Percentiles rank a stretch among this genome's conserved stretches.
Conservation (phyloP, 2,888 invertebrate genomes). For the Gnatocerus cornutus region DNA sequence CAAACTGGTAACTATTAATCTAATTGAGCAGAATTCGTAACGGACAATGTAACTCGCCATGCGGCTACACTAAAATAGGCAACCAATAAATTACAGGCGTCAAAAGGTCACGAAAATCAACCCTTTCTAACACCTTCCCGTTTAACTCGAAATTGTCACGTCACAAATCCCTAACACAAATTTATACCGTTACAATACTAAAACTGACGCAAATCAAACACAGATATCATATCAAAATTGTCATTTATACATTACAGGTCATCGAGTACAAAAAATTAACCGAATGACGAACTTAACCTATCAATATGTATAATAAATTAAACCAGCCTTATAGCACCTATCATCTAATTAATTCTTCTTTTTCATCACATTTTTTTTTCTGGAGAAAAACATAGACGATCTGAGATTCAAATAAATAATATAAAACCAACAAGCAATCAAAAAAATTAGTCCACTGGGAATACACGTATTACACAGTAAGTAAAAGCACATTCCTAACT, state of each 20-base stretch:
- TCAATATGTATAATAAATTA: slow-evolving; percentile 12
- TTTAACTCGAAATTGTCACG: too few species aligned
- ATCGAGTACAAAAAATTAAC: not conserved
- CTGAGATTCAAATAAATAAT: slow-evolving; percentile 55
- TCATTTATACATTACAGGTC: not conserved
- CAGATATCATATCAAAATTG: not conserved
- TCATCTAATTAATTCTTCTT: slow-evolving; percentile 4
- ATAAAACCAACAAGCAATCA: slow-evolving; percentile 56
- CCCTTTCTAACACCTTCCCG: too few species aligned
- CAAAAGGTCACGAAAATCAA: too few species aligned
- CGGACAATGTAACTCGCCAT: too few species aligned
- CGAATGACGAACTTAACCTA: not conserved
- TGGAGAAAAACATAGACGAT: slow-evolving; percentile 22
- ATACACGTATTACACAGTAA: slow-evolving; percentile 55
- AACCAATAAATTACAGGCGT: too few species aligned
- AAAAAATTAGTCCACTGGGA: slow-evolving; percentile 62
- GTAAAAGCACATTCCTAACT: slow-evolving; percentile 60
- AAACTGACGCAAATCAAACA: not conserved
- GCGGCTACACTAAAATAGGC: too few species aligned
- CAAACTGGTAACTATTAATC: too few species aligned
- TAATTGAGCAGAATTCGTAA: too few species aligned
- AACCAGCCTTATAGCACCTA: slow-evolving; percentile 8
- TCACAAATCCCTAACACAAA: too few species aligned
- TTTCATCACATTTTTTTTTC: not conserved
- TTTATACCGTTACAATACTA: too few species aligned